A percentile compares a stretch with the other conserved stretches of the same genome.
Evolutionary conservation across 2,797 vertebrate species (phyloP).

Genomic region (Hirundo rustica): DNA sequence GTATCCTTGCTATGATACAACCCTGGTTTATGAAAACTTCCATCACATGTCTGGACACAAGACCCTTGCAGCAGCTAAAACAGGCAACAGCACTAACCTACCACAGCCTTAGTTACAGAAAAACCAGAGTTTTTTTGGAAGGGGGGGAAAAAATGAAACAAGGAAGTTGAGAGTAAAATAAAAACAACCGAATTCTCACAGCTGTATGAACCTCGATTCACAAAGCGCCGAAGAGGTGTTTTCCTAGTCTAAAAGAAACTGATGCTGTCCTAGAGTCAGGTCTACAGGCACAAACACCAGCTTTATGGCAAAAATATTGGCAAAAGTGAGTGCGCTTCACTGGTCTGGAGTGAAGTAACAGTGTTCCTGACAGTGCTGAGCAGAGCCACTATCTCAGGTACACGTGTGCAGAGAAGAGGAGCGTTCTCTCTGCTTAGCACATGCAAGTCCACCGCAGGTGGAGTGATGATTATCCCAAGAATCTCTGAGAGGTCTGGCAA

Average conservation of each 20-base stretch:
- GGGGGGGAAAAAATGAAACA: not conserved
- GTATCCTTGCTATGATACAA: not conserved
- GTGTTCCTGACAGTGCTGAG: not conserved
- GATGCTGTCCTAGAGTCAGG: not conserved
- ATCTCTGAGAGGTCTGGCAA: not conserved
- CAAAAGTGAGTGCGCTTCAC: not conserved
- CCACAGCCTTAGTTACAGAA: not conserved
- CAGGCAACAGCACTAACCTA: not conserved
- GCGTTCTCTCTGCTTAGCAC: not conserved
- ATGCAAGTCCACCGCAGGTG: not conserved
- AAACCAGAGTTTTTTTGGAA: not conserved
- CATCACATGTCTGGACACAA: not conserved
- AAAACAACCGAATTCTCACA: not conserved
- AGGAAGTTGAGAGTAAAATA: not conserved
- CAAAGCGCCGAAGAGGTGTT: not conserved
- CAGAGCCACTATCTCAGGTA: not conserved
- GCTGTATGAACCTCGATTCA: not conserved
- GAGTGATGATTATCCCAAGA: not conserved
- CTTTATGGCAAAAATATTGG: not conserved
- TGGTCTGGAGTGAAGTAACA: not conserved
- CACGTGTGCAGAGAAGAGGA: accelerated
- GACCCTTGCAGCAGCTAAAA: not conserved
- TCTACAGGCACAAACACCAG: not conserved
- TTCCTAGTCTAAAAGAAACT: not conserved
- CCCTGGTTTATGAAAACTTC: not conserved